Base-by-base conservation (phyloP, 1,140 invertebrate species). In the Cyclina sinensis region DNA sequence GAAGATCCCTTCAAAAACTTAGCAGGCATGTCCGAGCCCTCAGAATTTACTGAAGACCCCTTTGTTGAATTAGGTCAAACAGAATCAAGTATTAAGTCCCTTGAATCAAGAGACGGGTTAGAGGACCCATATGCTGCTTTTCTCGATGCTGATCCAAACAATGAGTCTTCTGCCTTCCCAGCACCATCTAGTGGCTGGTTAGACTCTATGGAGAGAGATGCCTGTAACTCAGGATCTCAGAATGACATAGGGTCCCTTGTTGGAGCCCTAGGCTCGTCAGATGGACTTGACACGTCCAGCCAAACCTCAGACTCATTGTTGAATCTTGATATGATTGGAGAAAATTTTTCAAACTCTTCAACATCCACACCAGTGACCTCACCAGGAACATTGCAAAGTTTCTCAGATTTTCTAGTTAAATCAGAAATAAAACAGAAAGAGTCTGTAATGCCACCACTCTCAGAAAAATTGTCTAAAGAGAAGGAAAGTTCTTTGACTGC, bases 191-290 rank as follows among this genome's bases (percentile, higher is more conserved):
- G 18, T 37, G 74, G 43, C 32, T 80, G 85, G 74, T 54, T 87
- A 57, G 54, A 74, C 24, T 79, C 86, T 32, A 51, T 88, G 65
- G 86, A 82, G 48, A 27, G 37, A 32, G 86, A 88, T 74, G 86
- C 86, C 12, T 14, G 18, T 35, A 73, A 32, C 3, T 88, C 79
- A 5, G 37, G 59, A 7, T 27, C 86, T 11, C 54, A 46, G 21
- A 65, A 62, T 84, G 74, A 62, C 39, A 54, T 87, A n/a, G 59
- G 51, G 5, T 32, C 39, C 14, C 21, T 80, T 16, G 18, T 73
- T 32, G 43, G 39, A 14, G 18, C 32, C 51, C n/a, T 14, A 11
- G 21, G 32, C 9, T 2, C n/a, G 46, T 1, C 46, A 48, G 11
- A 32, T n/a, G 74, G 59, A 0, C 21, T 57, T n/a, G 85, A 78